Percentiles rank a stretch among this genome's conserved stretches.
Conservation (phyloP, 2,888 invertebrate species). For the Luperina nickerlii region DNA sequence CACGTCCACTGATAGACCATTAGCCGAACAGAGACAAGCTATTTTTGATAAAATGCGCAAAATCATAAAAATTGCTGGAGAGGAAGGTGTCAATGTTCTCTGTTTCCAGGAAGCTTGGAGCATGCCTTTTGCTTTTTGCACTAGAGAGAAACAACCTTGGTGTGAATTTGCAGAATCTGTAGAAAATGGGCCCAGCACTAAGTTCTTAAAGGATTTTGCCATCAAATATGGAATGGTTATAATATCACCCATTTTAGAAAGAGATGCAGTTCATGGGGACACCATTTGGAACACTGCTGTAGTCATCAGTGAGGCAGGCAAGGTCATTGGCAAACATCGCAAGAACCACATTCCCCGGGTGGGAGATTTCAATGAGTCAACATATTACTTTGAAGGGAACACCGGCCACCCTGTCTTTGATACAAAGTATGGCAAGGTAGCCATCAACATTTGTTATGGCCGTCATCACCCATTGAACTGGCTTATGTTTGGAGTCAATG, state of each 20-base stretch:
- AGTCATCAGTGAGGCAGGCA: slow-evolving; percentile 96
- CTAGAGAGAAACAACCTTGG: slow-evolving; percentile 99
- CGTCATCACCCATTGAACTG: slow-evolving; percentile 99
- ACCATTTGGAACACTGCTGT: slow-evolving; percentile 99
- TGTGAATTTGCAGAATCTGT: slow-evolving; percentile 99
- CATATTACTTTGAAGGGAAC: slow-evolving; percentile 98
- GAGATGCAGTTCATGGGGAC: slow-evolving; percentile 96
- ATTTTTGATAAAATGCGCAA: slow-evolving; percentile 93
- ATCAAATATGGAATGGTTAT: slow-evolving; percentile 97
- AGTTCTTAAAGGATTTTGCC: slow-evolving; percentile 94
- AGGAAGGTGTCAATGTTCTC: slow-evolving; percentile 95
- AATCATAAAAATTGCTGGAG: slow-evolving; percentile 94
- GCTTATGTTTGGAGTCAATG: slow-evolving; percentile 99
- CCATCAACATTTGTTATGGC: slow-evolving; percentile 99
- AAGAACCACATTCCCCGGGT: slow-evolving; percentile 99
- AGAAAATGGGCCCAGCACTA: slow-evolving; percentile 95
- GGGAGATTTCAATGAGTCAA: slow-evolving; percentile 99
- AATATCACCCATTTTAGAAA: slow-evolving; percentile 97
- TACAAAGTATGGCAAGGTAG: slow-evolving; percentile 96
- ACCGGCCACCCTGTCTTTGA: slow-evolving; percentile 98
- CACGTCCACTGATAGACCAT: slow-evolving; percentile 93
- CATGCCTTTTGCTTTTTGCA: slow-evolving; percentile 99
- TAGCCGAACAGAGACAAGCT: slow-evolving; percentile 94
- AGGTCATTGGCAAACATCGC: slow-evolving; percentile 97
- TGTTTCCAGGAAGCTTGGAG: slow-evolving; percentile 99